Conservation (phyloP, 2,888 invertebrate species). For the Yponomeuta evonymella region DNA sequence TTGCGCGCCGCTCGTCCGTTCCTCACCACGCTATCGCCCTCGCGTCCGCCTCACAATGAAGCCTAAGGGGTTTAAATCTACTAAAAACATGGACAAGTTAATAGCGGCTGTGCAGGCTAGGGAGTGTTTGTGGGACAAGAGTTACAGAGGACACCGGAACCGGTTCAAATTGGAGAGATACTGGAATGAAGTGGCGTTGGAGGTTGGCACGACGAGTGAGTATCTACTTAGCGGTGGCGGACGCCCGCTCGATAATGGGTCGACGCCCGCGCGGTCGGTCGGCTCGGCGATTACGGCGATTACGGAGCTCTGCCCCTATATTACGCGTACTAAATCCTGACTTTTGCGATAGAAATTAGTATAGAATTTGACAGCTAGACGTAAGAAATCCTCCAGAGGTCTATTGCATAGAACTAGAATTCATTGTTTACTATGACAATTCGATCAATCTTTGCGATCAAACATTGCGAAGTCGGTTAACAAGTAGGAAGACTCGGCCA, state of each 20-base stretch:
- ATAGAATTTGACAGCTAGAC: too few species aligned
- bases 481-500: too few species aligned
- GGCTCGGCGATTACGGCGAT: too few species aligned
- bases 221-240: constrained; percentile 30
- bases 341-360: too few species aligned
- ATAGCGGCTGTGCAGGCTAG: constrained; percentile 69
- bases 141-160: constrained; percentile 64
- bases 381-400: too few species aligned
- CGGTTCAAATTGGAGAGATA: constrained; percentile 65
- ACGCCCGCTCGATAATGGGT: constrained; percentile 28
- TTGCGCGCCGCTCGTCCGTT: not conserved
- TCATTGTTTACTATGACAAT: too few species aligned
- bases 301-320: too few species aligned
- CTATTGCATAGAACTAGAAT: too few species aligned
- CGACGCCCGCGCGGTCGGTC: not conserved
- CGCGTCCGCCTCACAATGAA: constrained; percentile 47
- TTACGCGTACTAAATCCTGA: too few species aligned
- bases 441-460: too few species aligned
- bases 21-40: constrained; percentile 46
- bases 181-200: constrained; percentile 69
- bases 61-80: constrained; percentile 49
- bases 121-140: constrained; percentile 68
- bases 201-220: constrained; percentile 68
- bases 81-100: constrained; percentile 63
- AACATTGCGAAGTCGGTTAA: too few species aligned